These are phyloP conservation scores for Phorcus lineatus DNA, from an alignment of 2,888 invertebrate species.

Conservation along the genomic window DNA sequence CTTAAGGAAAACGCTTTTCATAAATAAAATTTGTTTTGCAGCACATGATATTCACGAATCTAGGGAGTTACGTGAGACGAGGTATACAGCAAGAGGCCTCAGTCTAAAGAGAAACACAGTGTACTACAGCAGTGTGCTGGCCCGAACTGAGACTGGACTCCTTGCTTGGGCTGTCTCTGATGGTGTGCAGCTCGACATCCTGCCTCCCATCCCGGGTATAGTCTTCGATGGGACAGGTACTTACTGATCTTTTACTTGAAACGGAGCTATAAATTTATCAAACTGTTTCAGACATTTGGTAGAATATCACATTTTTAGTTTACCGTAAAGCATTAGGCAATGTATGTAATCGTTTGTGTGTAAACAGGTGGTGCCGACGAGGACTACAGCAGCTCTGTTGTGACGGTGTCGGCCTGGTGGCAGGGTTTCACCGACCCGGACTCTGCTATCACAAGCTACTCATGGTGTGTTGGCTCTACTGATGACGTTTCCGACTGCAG, in stretches of 20 bases:
- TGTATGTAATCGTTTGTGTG: not conserved
- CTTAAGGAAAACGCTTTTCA: no score
- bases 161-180: conserved; percentile 36
- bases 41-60: conserved; percentile 28
- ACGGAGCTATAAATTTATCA: no score
- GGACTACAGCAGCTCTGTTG: conserved; percentile 9
- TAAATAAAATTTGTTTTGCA: not conserved
- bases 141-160: conserved; percentile 41
- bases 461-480: conserved; percentile 27
- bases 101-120: conserved; percentile 22
- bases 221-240: conserved; percentile 34
- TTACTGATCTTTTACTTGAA: not conserved
- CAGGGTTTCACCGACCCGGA: conserved; percentile 25
- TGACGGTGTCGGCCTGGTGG: conserved; percentile 15
- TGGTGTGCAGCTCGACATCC: conserved; percentile 36
- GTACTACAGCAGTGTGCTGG: conserved; percentile 42
- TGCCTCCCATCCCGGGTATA: conserved; percentile 31
- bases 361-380: not conserved
- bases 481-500: not conserved
- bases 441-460: conserved; percentile 6
- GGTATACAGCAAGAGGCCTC: conserved; percentile 13
- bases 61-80: not conserved
- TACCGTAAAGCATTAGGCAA: not conserved
- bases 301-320: not conserved
- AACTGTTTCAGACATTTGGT: no score